These are phyloP conservation scores for Eupithecia dodoneata DNA, from an alignment of 2,888 invertebrate species.

Conservation along the genomic window DNA sequence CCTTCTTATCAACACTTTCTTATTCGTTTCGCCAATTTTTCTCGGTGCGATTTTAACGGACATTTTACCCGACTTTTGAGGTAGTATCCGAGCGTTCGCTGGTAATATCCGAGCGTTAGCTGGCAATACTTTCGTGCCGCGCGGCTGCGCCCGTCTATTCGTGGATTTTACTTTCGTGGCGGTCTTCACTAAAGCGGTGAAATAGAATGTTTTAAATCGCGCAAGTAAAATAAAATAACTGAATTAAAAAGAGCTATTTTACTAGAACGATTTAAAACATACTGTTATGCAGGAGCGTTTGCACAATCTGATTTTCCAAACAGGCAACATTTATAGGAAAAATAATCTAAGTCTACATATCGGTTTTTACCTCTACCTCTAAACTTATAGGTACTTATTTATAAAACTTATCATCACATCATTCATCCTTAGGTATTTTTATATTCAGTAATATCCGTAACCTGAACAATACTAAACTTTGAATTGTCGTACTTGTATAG, in stretches of 20 bases:
- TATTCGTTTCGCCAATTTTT: conserved; percentile 59
- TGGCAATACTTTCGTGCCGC: conserved; percentile 44
- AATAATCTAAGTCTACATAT: too few species aligned
- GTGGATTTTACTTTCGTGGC: conserved; percentile 43
- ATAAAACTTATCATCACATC: too few species aligned
- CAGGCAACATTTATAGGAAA: conserved; percentile 14
- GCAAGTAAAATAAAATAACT: neutral
- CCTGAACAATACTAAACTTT: too few species aligned
- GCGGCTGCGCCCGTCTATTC: conserved; percentile 34
- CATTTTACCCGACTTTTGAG: conserved; percentile 56
- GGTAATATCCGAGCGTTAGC: conserved; percentile 48
- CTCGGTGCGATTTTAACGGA: conserved; percentile 45
- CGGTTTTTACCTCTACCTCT: too few species aligned
- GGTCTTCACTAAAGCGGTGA: conserved; percentile 49
- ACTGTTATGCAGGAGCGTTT: conserved; percentile 13
- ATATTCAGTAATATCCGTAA: too few species aligned
- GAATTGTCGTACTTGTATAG: too few species aligned
- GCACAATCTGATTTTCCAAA: conserved; percentile 23
- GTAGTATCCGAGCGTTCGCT: conserved; percentile 52
- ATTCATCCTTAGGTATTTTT: too few species aligned
- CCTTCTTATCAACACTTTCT: conserved; percentile 66
- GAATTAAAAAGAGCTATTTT: neutral
- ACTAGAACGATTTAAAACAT: neutral
- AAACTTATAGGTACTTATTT: too few species aligned
- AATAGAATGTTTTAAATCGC: conserved; percentile 33